Evolutionary conservation across 2,888 invertebrate species (phyloP), one percentile per base, ranked within the genome.

Genomic region (Pterostichus madidus): DNA sequence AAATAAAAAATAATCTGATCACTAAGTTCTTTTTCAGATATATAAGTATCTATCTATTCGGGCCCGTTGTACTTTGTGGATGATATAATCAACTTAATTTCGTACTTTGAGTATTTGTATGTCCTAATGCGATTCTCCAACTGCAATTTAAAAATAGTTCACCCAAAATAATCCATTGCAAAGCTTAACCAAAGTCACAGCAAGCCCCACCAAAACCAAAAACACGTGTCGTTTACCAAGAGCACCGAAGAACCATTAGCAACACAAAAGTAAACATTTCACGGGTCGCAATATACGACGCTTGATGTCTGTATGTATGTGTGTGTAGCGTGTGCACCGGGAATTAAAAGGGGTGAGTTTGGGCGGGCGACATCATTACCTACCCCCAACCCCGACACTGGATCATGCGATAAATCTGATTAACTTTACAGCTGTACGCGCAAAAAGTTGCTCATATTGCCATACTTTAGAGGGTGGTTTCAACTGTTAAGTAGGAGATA

Each of bases 231-330:
- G n/a, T 35, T 71, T 32, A 71, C 32, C 71, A 49, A 64, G 39
- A 15, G 71, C 68, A 59, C 39, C 39, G n/a, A 10, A 68, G 84
- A 85, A 86, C 86, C 85, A 87, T 87, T 87, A 87, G 85, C 86
- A 85, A 87, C 86, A 87, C 86, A 86, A 85, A 86, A 85, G 88
- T 87, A 87, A 88, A 88, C 87, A 87, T 88, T 88, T 88, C 87
- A 86, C 79, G 84, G 82, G 46, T 80, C 49, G 53, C 46, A 75
- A 81, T 84, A 68, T 76, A 80, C 24, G 24, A 31, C 64, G 17
- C 24, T 24, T 24, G 24, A 24, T 24, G 3, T 24, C 2, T 24
- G 24, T 24, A 24, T 24, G 24, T 24, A 3, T 24, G 53, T 24
- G 6, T 78, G 44, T 24, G 64, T 39, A 71, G 44, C 46, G 76